Base-by-base conservation (phyloP, 2,797 vertebrate species). In the Yasuhikotakia modesta region DNA sequence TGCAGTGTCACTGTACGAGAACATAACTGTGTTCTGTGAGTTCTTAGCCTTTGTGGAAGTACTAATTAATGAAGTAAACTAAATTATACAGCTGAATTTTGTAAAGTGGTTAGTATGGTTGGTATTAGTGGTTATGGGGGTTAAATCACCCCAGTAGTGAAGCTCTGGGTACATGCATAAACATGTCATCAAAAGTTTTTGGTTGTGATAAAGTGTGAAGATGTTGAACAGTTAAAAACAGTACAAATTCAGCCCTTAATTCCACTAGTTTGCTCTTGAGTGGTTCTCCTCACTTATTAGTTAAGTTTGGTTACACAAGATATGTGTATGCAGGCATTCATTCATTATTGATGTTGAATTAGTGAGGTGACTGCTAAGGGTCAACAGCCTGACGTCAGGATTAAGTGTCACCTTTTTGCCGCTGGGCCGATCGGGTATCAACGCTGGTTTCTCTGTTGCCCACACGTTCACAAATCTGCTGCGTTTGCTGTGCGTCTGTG, bases 331-430 rank as follows among this genome's bases (percentile, higher is more conserved):
- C 67, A 57, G 60, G 61, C 46, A 0, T 45, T 82, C 69, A 82
- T 85, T 76, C 84, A 86, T 13, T 79, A 86, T 82, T 84, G 58
- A 86, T 32, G 70, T 60, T 82, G 79, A 80, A 81, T 83, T 86
- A 86, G 81, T 55, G 58, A 74, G 76, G 82, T 84, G 79, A 82
- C 80, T 86, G 79, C 69, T 79, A 82, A 77, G 82, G 85, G 85
- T 86, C 81, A 86, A 82, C 82, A 81, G 77, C 76, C 85, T 86
- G 81, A 67, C 63, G 39, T 84, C 80, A 82, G 82, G 82, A 81
- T 84, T 79, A 75, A 82, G 81, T 86, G 76, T 86, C 85, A 84
- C 82, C 76, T 86, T 84, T 83, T 79, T 79, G 72, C 79, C 69
- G 52, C 67, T 48, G 69, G 58, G 66, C 73, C 17, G 85, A 84